Percentiles rank a stretch among this genome's conserved stretches.
Conservation (phyloP, 1,140 invertebrate species). For the Mizuhopecten yessoensis region DNA sequence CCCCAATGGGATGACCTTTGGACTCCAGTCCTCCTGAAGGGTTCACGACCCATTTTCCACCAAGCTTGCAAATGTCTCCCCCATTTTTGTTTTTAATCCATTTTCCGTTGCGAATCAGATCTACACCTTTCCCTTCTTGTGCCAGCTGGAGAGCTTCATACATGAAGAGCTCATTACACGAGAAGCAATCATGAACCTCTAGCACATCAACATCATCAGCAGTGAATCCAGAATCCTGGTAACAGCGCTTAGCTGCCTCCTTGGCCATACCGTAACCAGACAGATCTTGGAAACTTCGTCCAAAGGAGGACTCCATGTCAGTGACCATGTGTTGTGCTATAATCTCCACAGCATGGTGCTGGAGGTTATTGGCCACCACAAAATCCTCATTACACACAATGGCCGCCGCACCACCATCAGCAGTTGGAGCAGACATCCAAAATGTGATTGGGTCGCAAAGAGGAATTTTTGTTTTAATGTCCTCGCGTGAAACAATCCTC, state of each 20-base stretch:
- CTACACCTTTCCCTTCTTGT: slow-evolving; percentile 84
- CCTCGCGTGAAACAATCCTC: slow-evolving; percentile 61
- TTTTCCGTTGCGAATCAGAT: slow-evolving; percentile 70
- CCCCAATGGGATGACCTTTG: slow-evolving; percentile 99
- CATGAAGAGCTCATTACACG: slow-evolving; percentile 98
- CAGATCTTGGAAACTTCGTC: slow-evolving; percentile 94
- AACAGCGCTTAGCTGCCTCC: slow-evolving; percentile 91
- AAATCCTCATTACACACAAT: slow-evolving; percentile 96
- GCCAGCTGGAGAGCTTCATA: slow-evolving; percentile 98
- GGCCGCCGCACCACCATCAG: slow-evolving; percentile 96
- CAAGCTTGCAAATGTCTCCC: slow-evolving; percentile 83
- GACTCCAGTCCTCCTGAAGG: slow-evolving; percentile 98
- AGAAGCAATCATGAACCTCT: slow-evolving; percentile 99
- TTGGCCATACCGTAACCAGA: slow-evolving; percentile 96
- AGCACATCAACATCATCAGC: slow-evolving; percentile 95
- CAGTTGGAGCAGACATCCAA: slow-evolving; percentile 89
- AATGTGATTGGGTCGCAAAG: slow-evolving; percentile 78
- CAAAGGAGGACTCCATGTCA: slow-evolving; percentile 94
- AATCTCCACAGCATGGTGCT: slow-evolving; percentile 94
- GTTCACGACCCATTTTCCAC: slow-evolving; percentile 97
- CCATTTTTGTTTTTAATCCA: slow-evolving; percentile 74
- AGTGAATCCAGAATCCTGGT: slow-evolving; percentile 88
- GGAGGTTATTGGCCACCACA: slow-evolving; percentile 91
- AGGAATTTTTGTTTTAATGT: slow-evolving; percentile 70
- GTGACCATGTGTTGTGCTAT: slow-evolving; percentile 96